phyloP scores from a whole-genome alignment of 2,888 invertebrate genomes.

The Neoitamus cyanurus region DNA sequence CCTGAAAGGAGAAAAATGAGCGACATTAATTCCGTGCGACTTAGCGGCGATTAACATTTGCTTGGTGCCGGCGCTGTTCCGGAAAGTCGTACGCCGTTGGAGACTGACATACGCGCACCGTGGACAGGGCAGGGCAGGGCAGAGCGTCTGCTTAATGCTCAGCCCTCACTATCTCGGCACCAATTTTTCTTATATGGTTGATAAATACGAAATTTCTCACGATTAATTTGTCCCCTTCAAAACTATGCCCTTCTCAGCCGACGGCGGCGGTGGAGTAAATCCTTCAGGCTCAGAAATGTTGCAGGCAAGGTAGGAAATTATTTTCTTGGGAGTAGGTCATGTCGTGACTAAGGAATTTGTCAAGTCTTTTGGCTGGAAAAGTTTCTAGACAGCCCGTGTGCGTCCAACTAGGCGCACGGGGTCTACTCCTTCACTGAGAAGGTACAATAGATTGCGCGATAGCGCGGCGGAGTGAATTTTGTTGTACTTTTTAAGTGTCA shows the following conservation, averaged over 20 bases:
- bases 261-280: background rate
- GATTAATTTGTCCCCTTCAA: conserved; percentile 22
- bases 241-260: background rate
- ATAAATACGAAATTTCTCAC: conserved; percentile 34
- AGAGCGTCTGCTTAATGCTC: background rate
- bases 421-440: background rate
- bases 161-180: background rate
- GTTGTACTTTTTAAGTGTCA: conserved; percentile 17
- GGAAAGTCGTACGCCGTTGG: conserved; percentile 35
- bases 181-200: conserved; percentile 18
- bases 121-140: conserved; percentile 32
- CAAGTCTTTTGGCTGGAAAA: background rate
- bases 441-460: conserved; percentile 10
- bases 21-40: background rate
- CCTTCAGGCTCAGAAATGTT: background rate
- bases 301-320: background rate
- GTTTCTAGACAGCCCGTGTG: background rate
- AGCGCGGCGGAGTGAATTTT: conserved; percentile 24
- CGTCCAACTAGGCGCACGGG: background rate
- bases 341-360: conserved; percentile 39
- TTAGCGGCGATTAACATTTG: conserved; percentile 13
- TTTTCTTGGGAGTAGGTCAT: conserved; percentile 18
- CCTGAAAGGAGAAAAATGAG: conserved; percentile 68
- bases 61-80: background rate
- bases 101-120: conserved; percentile 46